Conservation (phyloP, 2,113 vertebrate species). For the Alligator sinensis region DNA sequence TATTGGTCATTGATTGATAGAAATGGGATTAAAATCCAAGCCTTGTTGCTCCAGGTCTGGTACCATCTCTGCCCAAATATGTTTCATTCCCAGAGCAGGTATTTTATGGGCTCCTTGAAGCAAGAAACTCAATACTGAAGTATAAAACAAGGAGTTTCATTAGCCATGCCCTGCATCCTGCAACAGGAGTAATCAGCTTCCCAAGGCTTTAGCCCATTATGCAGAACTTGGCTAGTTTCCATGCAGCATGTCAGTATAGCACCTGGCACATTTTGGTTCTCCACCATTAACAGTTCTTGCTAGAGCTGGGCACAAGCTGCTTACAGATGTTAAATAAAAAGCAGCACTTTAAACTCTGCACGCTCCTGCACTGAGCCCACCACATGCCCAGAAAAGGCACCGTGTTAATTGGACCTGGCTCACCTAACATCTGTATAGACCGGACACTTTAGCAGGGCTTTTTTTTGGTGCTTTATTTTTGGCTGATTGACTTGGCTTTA, state of each 20-base stretch:
- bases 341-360: too few relatives aligned
- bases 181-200: neutral
- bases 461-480: too few relatives aligned
- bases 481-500: too few relatives aligned
- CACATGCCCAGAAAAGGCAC: too few relatives aligned
- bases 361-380: too few relatives aligned
- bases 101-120: neutral
- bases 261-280: fast-evolving
- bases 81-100: neutral
- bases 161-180: neutral
- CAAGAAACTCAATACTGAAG: neutral
- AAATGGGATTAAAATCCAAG: too few relatives aligned
- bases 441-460: too few relatives aligned
- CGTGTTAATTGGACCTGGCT: too few relatives aligned
- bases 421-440: too few relatives aligned
- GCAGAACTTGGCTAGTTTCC: neutral
- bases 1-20: too few relatives aligned
- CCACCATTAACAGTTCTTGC: neutral
- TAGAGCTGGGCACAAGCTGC: neutral
- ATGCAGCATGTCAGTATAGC: neutral
- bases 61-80: neutral
- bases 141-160: neutral
- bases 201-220: neutral
- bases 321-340: too few relatives aligned
- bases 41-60: neutral